Base-by-base conservation (phyloP, 1,140 invertebrate species). In the Drosophila virilis region DNA sequence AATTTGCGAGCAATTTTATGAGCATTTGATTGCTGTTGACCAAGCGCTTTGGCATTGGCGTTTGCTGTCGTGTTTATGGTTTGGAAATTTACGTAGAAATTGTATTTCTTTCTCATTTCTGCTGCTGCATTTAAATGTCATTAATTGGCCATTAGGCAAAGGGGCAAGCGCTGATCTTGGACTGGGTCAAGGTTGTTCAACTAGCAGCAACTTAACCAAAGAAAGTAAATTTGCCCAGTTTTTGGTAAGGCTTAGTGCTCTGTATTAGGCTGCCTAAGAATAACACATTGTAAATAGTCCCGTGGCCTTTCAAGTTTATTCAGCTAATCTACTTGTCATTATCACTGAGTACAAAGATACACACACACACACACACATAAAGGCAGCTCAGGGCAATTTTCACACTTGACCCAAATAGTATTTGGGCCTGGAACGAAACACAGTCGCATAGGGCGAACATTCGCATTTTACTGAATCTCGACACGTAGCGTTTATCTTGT, bases 401-500 rank as follows among this genome's bases (percentile, higher is more conserved):
- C 42, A 15, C 51, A 71, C 55, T 57, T 72, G 61, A 65, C 37
- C 45, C 68, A 55, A 40, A 71, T 71, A 13, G 8, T 32, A 38
- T 28, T 28, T 7, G n/a, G 8, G 17, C 10, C 28, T 13, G 32
- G 15, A 40, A 38, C 8, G 17, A 58, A 13, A 22, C 43, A 51
- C 35, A 60, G 52, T 58, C 54, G 32, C 22, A 40, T 32, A 13
- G 13, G 8, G 2, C 13, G 13, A 45, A 45, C 42, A 65, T 35
- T 35, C 61, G 45, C n/a, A 54, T 57, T 50, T 51, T 72, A 28
- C 51, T 22, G 32, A 74, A 69, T 69, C 71, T 64, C 35, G 42
- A 48, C 75, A 77, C 75, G 75, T 77, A 70, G 52, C 64, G 65
- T 70, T 77, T 77, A 74, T 77, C 75, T 74, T 15, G 71, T 69